phyloP scores from a whole-genome alignment of 2,113 vertebrate genomes.

The Psammodynastes pulverulentus region DNA sequence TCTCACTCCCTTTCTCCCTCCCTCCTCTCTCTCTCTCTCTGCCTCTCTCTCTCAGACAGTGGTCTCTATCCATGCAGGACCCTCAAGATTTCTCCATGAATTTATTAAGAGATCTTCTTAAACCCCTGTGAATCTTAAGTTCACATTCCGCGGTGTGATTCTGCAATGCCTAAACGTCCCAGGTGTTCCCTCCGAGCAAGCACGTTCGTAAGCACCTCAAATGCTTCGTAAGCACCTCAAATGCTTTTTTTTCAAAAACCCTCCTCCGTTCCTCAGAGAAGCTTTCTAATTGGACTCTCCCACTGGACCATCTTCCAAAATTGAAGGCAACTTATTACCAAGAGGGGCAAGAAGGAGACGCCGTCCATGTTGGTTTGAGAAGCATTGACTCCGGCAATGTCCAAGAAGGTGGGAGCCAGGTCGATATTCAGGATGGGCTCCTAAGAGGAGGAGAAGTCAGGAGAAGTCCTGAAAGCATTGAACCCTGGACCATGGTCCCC shows the following conservation, averaged over 20 bases:
- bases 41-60: neutral
- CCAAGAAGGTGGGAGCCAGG: conserved; percentile 80
- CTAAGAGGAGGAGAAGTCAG: conserved; percentile 44
- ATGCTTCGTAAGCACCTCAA: too few species aligned
- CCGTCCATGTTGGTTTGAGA: conserved; percentile 82
- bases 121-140: neutral
- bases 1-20: too few species aligned
- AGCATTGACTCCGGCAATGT: conserved; percentile 75
- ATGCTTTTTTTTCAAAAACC: neutral
- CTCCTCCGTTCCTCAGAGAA: neutral
- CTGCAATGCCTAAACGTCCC: neutral
- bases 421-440: conserved; percentile 79
- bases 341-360: conserved; percentile 74
- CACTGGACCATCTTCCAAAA: neutral
- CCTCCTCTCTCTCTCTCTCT: too few species aligned
- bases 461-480: neutral
- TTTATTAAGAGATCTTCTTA: neutral
- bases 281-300: neutral
- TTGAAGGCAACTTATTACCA: conserved; percentile 61
- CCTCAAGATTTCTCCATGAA: neutral
- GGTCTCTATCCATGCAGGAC: neutral
- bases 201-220: too few species aligned
- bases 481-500: too few species aligned
- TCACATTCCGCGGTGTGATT: neutral
- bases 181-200: too few species aligned